These are phyloP conservation scores for Nomia melanderi DNA, from an alignment of 1,140 invertebrate species.

Conservation along the genomic window DNA sequence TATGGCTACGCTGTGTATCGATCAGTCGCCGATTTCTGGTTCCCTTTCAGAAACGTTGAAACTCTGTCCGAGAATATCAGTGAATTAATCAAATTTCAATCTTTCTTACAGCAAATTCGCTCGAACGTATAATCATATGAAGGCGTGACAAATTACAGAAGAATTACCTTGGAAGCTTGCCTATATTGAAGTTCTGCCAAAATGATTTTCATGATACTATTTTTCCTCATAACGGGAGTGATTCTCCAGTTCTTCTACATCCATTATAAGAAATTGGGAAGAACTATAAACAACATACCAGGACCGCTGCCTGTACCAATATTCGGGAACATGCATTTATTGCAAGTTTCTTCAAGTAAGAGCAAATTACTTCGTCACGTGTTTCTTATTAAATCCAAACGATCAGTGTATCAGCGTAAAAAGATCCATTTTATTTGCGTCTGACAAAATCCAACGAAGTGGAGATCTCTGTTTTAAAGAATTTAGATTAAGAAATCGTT, in stretches of 20 bases:
- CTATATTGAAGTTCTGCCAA: not conserved
- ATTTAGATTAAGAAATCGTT: not conserved
- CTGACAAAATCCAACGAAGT: no score
- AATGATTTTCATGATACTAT: slow-evolving; percentile 25
- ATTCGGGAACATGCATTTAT: slow-evolving; percentile 56
- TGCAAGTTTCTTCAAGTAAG: slow-evolving; percentile 50
- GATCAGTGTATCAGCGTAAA: not conserved
- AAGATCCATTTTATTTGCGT: not conserved
- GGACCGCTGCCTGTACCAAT: slow-evolving; percentile 59
- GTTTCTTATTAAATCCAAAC: no score
- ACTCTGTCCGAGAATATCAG: no score
- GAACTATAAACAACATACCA: slow-evolving; percentile 58
- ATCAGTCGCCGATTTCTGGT: not conserved
- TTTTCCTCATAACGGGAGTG: not conserved
- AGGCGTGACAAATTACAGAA: not conserved
- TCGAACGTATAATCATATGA: not conserved
- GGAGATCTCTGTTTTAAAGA: not conserved
- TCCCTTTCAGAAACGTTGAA: no score
- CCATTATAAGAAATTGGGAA: slow-evolving; percentile 43
- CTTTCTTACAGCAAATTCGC: no score
- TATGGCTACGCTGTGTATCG: no score
- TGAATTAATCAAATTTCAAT: no score
- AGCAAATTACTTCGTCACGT: no score
- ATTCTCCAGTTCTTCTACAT: slow-evolving; percentile 9
- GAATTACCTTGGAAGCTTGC: no score